A percentile compares a stretch with the other conserved stretches of the same genome.
Evolutionary conservation across 2,888 invertebrate genomes (phyloP).

Genomic region (Reticulitermes lucifugus): DNA sequence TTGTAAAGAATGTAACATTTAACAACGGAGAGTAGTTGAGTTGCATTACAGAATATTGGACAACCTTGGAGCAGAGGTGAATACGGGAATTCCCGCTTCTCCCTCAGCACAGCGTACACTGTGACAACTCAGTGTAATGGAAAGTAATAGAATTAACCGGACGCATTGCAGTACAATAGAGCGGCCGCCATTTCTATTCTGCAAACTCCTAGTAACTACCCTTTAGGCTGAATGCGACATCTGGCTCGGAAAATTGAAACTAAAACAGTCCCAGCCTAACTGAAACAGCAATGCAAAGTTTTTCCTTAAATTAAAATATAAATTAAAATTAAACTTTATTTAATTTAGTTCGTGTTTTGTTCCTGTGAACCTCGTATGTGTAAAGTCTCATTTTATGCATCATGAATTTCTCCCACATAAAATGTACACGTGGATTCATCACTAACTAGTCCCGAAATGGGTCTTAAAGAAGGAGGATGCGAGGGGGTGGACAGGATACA

Average conservation of each 20-base stretch:
- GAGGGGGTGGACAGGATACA: no score
- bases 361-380: no score
- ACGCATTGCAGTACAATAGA: conserved; percentile 13
- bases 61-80: conserved; percentile 2
- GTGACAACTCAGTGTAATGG: conserved; percentile 51
- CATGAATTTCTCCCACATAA: no score
- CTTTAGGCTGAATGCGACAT: not conserved
- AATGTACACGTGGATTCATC: no score
- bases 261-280: conserved; percentile 32
- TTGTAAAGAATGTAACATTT: no score
- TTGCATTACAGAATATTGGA: not conserved
- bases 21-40: no score
- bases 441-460: no score
- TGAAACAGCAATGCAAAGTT: not conserved
- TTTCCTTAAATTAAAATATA: not conserved
- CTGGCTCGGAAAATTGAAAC: conserved; percentile 50
- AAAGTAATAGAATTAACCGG: conserved; percentile 55
- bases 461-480: no score
- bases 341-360: not conserved
- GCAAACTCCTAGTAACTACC: conserved; percentile 12
- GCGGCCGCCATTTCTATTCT: conserved; percentile 30
- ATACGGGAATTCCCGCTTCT: not conserved
- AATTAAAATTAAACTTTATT: not conserved
- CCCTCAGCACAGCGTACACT: conserved; percentile 28
- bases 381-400: no score